A percentile compares a stretch with the other conserved stretches of the same genome.
Evolutionary conservation across 2,888 invertebrate genomes (phyloP).

Genomic region (Ichneumon xanthorius): DNA sequence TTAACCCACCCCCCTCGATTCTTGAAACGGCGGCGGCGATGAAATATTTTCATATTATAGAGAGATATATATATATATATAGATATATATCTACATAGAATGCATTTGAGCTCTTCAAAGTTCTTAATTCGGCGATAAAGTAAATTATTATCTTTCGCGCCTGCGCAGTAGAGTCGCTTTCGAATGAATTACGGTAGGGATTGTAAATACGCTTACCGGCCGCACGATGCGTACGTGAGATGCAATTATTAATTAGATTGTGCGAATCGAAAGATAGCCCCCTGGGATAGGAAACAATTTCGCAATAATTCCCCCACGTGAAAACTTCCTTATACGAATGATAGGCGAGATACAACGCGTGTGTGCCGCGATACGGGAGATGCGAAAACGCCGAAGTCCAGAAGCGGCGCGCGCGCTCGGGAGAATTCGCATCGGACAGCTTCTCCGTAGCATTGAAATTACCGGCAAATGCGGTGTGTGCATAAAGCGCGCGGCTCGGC

Average conservation of each 20-base stretch:
- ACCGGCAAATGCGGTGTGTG: constrained; percentile 44
- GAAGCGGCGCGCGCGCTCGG: constrained; percentile 16
- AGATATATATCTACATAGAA: too few relatives aligned
- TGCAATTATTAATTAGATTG: constrained; percentile 48
- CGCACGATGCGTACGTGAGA: constrained; percentile 7
- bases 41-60: too few relatives aligned
- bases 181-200: background rate
- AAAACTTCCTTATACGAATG: constrained; percentile 46
- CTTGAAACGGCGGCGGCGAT: too few relatives aligned
- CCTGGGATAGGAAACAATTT: constrained; percentile 35
- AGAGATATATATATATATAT: too few relatives aligned
- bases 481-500: constrained; percentile 21
- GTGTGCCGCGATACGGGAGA: constrained; percentile 16
- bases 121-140: too few relatives aligned
- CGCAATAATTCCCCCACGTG: constrained; percentile 23
- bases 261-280: constrained; percentile 5
- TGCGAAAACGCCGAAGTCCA: constrained; percentile 48
- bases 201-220: constrained; percentile 1
- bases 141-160: background rate
- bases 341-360: constrained; percentile 27
- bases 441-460: constrained; percentile 54
- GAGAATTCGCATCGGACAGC: constrained; percentile 32
- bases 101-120: too few relatives aligned
- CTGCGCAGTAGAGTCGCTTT: background rate
- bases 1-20: too few relatives aligned